Conservation (phyloP, 2,113 vertebrate genomes). For the Chiloscyllium plagiosum region DNA sequence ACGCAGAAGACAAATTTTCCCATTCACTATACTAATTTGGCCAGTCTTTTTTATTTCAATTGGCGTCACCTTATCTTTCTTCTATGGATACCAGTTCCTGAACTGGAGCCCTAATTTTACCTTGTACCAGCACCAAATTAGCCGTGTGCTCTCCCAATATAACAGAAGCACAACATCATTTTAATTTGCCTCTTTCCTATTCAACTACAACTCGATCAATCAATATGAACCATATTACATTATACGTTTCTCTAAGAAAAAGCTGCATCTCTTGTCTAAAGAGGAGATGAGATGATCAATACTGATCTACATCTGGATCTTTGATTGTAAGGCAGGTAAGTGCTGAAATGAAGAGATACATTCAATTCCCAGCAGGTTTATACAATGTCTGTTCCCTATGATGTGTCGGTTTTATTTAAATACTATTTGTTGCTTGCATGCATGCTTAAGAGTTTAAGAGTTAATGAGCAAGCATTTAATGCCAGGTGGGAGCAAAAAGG, state of each 20-base stretch:
- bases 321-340: neutral
- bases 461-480: neutral
- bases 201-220: no score
- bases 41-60: neutral
- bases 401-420: neutral
- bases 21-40: neutral
- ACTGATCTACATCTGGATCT: neutral
- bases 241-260: no score
- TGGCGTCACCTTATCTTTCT: neutral
- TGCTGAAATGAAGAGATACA: neutral
- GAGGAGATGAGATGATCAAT: neutral
- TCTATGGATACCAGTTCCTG: neutral
- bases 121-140: neutral
- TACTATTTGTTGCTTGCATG: neutral
- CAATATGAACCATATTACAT: no score
- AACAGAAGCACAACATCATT: no score
- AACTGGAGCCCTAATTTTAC: neutral
- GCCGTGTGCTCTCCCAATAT: neutral
- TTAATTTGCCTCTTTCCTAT: neutral
- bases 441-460: neutral
- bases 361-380: neutral
- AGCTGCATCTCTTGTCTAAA: no score
- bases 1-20: neutral
- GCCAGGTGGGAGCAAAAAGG: neutral
- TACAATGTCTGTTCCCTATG: neutral